Percentiles rank a stretch among this genome's conserved stretches.
These are phyloP conservation scores for Micrastur ruficollis DNA, from an alignment of 2,797 vertebrate species.

Conservation along the genomic window DNA sequence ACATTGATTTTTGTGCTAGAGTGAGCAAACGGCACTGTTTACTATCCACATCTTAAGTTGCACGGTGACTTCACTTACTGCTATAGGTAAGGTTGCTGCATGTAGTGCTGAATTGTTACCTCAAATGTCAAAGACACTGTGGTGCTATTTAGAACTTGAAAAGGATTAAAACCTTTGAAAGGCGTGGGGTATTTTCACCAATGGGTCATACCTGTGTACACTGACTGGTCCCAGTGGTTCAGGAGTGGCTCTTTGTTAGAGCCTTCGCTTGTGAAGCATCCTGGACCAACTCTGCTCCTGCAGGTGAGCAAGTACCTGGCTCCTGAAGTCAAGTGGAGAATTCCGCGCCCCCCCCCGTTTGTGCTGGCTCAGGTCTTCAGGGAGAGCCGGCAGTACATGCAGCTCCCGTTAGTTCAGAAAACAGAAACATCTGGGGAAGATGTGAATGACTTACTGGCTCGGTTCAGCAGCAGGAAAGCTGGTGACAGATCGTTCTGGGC, in stretches of 20 bases:
- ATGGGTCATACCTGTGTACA: background rate
- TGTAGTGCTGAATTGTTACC: background rate
- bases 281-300: background rate
- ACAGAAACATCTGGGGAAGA: constrained; percentile 36
- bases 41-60: background rate
- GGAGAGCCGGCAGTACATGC: background rate
- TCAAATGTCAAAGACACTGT: background rate
- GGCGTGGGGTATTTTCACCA: background rate
- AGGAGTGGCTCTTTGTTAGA: background rate
- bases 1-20: background rate
- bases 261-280: background rate
- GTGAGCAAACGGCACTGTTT: background rate
- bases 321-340: background rate
- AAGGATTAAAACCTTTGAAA: background rate
- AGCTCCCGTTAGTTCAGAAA: constrained; percentile 41
- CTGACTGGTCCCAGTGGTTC: background rate
- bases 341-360: background rate
- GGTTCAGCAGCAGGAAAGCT: background rate
- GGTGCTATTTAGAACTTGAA: background rate
- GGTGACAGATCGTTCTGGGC: background rate
- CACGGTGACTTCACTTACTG: background rate
- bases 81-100: background rate
- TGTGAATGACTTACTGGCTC: background rate
- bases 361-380: background rate
- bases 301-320: fast-evolving